Conservation (phyloP, 2,797 vertebrate species). For the Sebastes elongatus region DNA sequence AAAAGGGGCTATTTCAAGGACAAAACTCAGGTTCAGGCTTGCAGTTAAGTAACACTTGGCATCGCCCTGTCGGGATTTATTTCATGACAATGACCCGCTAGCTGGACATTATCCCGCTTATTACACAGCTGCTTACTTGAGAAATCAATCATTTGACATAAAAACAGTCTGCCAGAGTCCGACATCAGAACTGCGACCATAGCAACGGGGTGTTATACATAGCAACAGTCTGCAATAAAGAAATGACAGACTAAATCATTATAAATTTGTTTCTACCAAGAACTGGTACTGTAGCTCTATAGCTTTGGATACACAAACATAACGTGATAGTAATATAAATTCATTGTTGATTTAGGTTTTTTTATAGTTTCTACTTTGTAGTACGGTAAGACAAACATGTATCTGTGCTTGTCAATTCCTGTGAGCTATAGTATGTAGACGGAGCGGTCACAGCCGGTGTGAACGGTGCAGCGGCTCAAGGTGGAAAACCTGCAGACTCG, state of each 20-base stretch:
- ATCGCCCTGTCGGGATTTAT: no score
- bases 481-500: no score
- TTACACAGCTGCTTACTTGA: no score
- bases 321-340: neutral
- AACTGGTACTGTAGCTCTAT: neutral
- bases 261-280: neutral
- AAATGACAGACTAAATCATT: no score
- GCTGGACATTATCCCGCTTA: no score
- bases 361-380: neutral
- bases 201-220: no score
- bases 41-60: neutral
- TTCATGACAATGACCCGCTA: no score
- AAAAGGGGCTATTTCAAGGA: neutral
- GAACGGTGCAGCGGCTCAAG: neutral
- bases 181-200: no score
- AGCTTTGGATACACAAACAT: neutral
- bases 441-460: neutral
- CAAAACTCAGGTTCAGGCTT: neutral
- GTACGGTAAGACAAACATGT: neutral
- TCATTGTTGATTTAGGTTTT: neutral
- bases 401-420: neutral
- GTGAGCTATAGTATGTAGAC: no score
- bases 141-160: no score
- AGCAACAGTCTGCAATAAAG: no score
- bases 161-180: rapidly evolving